Evolutionary conservation across 2,888 invertebrate species (phyloP).

Genomic region (Stomorhina lunata): DNA sequence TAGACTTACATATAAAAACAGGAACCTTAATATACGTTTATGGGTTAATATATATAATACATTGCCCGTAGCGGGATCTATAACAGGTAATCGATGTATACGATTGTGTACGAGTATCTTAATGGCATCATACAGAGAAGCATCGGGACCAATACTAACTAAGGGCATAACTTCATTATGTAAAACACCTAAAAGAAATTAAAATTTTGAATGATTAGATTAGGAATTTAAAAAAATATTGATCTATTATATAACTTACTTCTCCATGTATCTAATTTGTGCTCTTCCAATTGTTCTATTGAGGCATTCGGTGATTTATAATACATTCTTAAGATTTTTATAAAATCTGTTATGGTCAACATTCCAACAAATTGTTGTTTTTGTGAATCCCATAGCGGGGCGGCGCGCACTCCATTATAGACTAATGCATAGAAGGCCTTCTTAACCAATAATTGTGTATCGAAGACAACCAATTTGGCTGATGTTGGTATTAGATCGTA

Average conservation of each 20-base stretch:
- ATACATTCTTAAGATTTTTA: conserved; percentile 98
- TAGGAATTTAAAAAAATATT: not conserved
- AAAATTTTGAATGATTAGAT: not conserved
- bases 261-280: conserved; percentile 97
- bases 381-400: conserved; percentile 97
- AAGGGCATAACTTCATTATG: conserved; percentile 92
- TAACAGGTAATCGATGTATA: conserved; percentile 98
- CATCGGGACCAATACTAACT: conserved; percentile 95
- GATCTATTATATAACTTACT: conserved; percentile 81
- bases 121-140: conserved; percentile 96
- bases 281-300: conserved; percentile 98
- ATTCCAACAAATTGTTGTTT: conserved; percentile 97
- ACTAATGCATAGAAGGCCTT: conserved; percentile 99
- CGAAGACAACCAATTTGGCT: conserved; percentile 99
- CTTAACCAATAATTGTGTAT: conserved; percentile 98
- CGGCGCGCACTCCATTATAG: conserved; percentile 98
- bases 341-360: conserved; percentile 99
- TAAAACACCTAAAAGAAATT: conserved; percentile 85
- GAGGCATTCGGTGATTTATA: conserved; percentile 95
- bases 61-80: conserved; percentile 96
- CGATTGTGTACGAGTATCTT: conserved; percentile 94
- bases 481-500: conserved; percentile 99
- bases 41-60: conserved; percentile 99
- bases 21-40: conserved; percentile 97
- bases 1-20: conserved; percentile 96